Conservation (phyloP, 1,140 invertebrate genomes). For the Cheumatopsyche charites region DNA sequence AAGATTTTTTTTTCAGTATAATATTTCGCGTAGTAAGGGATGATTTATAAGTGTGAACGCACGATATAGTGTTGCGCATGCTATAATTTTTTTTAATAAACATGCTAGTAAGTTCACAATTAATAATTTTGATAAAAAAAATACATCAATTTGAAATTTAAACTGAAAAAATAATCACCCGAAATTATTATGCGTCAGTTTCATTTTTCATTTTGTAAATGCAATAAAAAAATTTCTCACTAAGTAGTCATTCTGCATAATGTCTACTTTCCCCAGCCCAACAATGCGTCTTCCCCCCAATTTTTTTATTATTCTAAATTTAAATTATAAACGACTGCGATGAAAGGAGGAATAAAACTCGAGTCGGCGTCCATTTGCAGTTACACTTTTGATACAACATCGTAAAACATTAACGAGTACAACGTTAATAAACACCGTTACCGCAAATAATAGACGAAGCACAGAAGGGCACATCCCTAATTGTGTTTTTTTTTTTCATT, state of each 20-base stretch:
- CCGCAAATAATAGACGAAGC: constrained; percentile 12
- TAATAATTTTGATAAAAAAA: too few relatives aligned
- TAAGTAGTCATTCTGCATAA: not conserved
- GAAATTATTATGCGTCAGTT: too few relatives aligned
- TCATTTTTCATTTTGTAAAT: not conserved
- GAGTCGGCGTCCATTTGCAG: constrained; percentile 12
- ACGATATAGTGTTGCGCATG: too few relatives aligned
- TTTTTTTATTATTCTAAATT: constrained; percentile 2
- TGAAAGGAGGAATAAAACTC: constrained; percentile 8
- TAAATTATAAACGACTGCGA: not conserved
- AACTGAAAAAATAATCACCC: too few relatives aligned
- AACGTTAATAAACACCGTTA: constrained; percentile 34
- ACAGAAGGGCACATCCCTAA: constrained; percentile 6
- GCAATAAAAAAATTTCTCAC: not conserved
- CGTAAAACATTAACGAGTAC: constrained; percentile 40
- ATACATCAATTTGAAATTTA: too few relatives aligned
- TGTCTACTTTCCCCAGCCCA: not conserved
- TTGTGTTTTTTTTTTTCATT: constrained; percentile 22
- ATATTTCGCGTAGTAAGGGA: too few relatives aligned
- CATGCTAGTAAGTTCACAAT: too few relatives aligned
- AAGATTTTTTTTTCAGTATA: too few relatives aligned
- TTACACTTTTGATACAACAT: constrained; percentile 23
- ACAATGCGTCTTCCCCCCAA: not conserved
- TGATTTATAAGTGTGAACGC: too few relatives aligned
- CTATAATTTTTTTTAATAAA: too few relatives aligned